Evolutionary conservation across 2,797 vertebrate species (phyloP).

Genomic region (Todus mexicanus): DNA sequence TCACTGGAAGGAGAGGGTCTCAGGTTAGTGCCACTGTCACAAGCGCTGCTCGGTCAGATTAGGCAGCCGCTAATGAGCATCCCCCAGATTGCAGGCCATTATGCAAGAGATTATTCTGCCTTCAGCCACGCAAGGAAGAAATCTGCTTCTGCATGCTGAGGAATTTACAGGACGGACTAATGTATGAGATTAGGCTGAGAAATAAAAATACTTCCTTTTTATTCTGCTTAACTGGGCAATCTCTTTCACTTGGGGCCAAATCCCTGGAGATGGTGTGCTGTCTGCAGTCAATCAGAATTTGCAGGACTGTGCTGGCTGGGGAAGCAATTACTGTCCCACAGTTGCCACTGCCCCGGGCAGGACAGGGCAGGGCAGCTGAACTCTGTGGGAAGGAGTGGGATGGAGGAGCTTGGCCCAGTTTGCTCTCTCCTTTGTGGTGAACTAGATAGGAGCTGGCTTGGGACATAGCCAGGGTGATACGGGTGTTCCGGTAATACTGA

Average conservation of each 20-base stretch:
- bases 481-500: not conserved
- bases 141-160: not conserved
- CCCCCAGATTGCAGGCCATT: not conserved
- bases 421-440: not conserved
- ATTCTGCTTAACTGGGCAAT: not conserved
- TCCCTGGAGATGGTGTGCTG: not conserved
- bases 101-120: not conserved
- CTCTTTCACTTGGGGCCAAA: not conserved
- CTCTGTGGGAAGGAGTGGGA: fast-evolving
- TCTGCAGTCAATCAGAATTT: not conserved
- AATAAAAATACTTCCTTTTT: not conserved
- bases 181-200: not conserved
- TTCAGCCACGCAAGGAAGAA: not conserved
- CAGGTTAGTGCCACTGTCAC: conserved; percentile 76
- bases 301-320: not conserved
- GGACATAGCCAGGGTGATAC: not conserved
- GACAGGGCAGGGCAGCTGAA: not conserved
- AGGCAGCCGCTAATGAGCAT: not conserved
- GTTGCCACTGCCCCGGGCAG: fast-evolving
- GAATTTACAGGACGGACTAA: not conserved
- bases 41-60: fast-evolving
- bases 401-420: not conserved
- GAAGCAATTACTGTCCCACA: fast-evolving
- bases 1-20: conserved; percentile 92
- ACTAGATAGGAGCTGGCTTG: not conserved